Percentiles rank a stretch among this genome's conserved stretches.
phyloP scores from a whole-genome alignment of 2,113 vertebrate species.

The Sceloporus tristichus region DNA sequence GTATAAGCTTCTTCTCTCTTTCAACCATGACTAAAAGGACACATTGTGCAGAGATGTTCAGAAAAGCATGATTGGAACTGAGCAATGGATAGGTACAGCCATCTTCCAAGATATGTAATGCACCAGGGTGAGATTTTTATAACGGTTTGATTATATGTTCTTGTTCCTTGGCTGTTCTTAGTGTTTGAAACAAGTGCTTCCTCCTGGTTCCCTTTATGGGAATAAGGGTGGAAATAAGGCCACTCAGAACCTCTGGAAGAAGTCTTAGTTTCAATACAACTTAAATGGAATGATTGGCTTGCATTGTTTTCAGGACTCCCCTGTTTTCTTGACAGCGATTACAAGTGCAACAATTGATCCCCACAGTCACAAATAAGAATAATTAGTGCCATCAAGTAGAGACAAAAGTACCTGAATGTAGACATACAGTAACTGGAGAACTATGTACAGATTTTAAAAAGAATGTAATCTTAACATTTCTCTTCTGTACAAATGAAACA shows the following conservation, averaged over 20 bases:
- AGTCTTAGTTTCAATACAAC: background rate
- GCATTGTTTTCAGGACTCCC: no score
- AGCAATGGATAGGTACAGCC: constrained; percentile 54
- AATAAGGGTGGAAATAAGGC: background rate
- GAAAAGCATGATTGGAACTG: constrained; percentile 76
- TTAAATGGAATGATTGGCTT: background rate
- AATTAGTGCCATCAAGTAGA: background rate
- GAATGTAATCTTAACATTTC: background rate
- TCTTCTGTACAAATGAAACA: background rate
- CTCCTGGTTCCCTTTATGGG: background rate
- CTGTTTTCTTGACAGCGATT: background rate
- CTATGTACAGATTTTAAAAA: background rate
- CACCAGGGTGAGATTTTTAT: background rate
- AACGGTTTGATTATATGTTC: accelerated
- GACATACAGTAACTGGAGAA: background rate
- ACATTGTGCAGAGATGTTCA: constrained; percentile 81
- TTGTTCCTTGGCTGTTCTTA: constrained; percentile 1
- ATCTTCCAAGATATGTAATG: constrained; percentile 41
- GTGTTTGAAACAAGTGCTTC: constrained; percentile 12
- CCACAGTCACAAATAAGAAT: background rate
- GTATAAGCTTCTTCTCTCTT: constrained; percentile 68
- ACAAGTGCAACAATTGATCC: background rate
- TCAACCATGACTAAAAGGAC: constrained; percentile 68
- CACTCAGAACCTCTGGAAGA: background rate
- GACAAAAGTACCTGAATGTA: background rate